Evolutionary conservation across 1,140 invertebrate genomes (phyloP).

Genomic region (Aradophagus sp.): DNA sequence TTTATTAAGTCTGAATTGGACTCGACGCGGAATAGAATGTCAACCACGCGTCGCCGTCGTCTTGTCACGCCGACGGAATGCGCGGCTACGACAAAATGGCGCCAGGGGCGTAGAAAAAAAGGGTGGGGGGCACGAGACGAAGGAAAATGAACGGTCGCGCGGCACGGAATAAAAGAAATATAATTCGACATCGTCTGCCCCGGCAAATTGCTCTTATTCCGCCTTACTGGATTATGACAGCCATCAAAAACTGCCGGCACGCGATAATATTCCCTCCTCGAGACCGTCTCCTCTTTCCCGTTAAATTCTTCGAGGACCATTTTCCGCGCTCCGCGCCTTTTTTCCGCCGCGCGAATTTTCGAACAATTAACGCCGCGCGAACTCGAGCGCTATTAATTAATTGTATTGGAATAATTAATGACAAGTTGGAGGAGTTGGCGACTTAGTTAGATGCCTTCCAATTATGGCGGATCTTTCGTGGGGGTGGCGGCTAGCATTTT

Average conservation of each 20-base stretch:
- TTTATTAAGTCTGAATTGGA: constrained; percentile 73
- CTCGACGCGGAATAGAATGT: constrained; percentile 63
- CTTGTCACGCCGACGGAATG: constrained; percentile 48
- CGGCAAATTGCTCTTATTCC: constrained; percentile 52
- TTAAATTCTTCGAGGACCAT: too few relatives aligned
- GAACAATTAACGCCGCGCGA: neutral
- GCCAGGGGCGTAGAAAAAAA: constrained; percentile 22
- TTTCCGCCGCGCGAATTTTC: neutral
- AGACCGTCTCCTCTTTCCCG: constrained; percentile 5
- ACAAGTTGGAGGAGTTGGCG: too few relatives aligned
- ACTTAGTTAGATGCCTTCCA: too few relatives aligned
- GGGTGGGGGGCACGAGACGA: constrained; percentile 17
- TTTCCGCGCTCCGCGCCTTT: too few relatives aligned
- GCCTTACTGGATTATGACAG: constrained; percentile 48
- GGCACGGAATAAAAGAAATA: constrained; percentile 49
- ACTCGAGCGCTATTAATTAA: too few relatives aligned
- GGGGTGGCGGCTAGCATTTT: too few relatives aligned
- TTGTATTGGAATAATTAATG: too few relatives aligned
- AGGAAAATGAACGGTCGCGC: constrained; percentile 35
- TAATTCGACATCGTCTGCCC: constrained; percentile 48
- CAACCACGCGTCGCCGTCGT: constrained; percentile 48
- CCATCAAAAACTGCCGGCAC: constrained; percentile 29
- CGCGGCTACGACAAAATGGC: constrained; percentile 27
- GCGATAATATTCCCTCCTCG: constrained; percentile 16
- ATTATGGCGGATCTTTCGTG: too few relatives aligned